Percentiles rank a stretch among this genome's conserved stretches.
phyloP scores from a whole-genome alignment of 2,888 invertebrate genomes.

The Trissolcus japonicus region DNA sequence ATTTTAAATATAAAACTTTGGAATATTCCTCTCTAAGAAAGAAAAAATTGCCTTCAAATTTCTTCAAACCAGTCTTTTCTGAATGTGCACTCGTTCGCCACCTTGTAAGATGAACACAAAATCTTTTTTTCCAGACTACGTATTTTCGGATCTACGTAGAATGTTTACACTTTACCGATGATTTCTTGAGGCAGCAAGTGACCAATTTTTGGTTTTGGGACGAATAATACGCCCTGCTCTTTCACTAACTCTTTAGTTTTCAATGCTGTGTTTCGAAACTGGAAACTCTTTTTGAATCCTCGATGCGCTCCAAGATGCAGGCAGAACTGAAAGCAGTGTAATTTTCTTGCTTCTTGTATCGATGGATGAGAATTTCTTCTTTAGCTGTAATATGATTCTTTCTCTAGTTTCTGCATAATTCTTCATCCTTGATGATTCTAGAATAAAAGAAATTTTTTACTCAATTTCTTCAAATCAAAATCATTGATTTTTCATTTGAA shows the following conservation, averaged over 20 bases:
- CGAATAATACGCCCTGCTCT: slow-evolving; percentile 3
- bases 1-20: not conserved
- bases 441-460: too few relatives aligned
- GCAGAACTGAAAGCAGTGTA: not conserved
- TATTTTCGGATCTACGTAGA: not conserved
- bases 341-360: slow-evolving; percentile 3
- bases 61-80: not conserved
- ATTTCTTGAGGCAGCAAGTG: not conserved
- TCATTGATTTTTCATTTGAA: too few relatives aligned
- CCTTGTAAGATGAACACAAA: not conserved
- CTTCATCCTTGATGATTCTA: too few relatives aligned
- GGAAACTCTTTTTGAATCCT: slow-evolving; percentile 7
- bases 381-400: too few relatives aligned
- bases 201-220: not conserved
- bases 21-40: not conserved
- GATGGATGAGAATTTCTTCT: too few relatives aligned
- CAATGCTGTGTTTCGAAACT: slow-evolving; percentile 2
- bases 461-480: too few relatives aligned
- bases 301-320: not conserved
- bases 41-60: not conserved
- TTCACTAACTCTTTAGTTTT: slow-evolving; percentile 13
- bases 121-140: slow-evolving; percentile 11
- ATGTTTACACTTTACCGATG: not conserved
- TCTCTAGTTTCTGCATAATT: too few relatives aligned
- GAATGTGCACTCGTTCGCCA: not conserved